These are phyloP conservation scores for Anticlea derivata DNA, from an alignment of 2,888 invertebrate species.

Conservation along the genomic window DNA sequence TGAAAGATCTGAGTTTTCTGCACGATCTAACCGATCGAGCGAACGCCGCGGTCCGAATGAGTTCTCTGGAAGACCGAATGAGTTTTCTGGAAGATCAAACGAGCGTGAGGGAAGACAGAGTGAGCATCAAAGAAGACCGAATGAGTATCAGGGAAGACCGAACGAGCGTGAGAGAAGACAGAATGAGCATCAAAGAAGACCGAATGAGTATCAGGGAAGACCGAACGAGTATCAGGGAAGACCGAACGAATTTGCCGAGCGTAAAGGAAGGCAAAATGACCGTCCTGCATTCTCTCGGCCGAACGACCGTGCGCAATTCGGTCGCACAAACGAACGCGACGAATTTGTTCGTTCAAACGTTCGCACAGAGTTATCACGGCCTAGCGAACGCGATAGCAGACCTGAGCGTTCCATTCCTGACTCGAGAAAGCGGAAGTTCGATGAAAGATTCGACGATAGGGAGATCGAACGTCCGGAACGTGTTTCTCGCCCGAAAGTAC, in stretches of 20 bases:
- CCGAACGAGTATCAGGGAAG: neutral
- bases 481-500: neutral
- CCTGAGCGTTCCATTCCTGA: neutral
- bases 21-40: neutral
- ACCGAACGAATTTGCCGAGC: neutral
- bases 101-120: neutral
- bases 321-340: neutral
- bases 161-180: neutral
- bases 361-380: neutral
- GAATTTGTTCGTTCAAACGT: neutral
- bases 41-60: neutral
- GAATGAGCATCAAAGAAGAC: neutral
- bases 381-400: neutral
- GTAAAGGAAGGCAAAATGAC: neutral
- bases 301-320: conserved; percentile 3
- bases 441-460: neutral
- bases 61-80: neutral
- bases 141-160: neutral
- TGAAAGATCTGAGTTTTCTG: conserved; percentile 1
- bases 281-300: neutral
- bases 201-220: neutral
- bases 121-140: neutral
- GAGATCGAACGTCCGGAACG: conserved; percentile 6
- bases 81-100: conserved; percentile 1
- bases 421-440: conserved; percentile 15